These are phyloP conservation scores for Polymixis lichenea DNA, from an alignment of 2,888 invertebrate species.

Conservation along the genomic window DNA sequence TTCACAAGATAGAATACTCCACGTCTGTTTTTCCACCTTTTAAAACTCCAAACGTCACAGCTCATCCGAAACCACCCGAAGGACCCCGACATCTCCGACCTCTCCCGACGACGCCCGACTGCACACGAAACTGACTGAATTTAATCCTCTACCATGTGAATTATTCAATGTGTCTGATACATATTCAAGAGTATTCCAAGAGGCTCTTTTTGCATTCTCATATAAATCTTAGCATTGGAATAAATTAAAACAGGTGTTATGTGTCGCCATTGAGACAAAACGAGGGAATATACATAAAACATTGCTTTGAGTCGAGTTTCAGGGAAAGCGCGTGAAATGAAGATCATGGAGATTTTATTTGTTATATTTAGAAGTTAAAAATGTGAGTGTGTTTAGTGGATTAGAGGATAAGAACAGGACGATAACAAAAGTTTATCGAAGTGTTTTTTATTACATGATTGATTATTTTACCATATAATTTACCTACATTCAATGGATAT, in stretches of 20 bases:
- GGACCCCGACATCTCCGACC: conserved; percentile 3
- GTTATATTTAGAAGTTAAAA: conserved; percentile 28
- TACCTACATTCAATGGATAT: no score
- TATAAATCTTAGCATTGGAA: conserved; percentile 58
- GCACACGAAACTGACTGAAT: conserved; percentile 38
- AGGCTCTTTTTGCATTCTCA: conserved; percentile 58
- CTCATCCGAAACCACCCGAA: conserved; percentile 16
- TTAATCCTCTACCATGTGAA: conserved; percentile 56
- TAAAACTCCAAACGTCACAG: conserved; percentile 18
- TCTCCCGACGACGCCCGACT: conserved; percentile 29
- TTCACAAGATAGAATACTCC: conserved; percentile 9
- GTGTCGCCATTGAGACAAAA: conserved; percentile 37
- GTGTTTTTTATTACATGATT: neutral
- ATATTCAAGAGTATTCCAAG: conserved; percentile 58
- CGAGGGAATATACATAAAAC: conserved; percentile 43
- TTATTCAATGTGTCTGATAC: conserved; percentile 57
- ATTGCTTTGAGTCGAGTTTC: conserved; percentile 25
- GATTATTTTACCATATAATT: no score
- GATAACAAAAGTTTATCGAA: neutral
- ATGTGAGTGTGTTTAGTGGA: conserved; percentile 4
- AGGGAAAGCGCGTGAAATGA: conserved; percentile 1
- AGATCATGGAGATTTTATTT: conserved; percentile 15
- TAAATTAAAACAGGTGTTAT: conserved; percentile 58
- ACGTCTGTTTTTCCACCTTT: conserved; percentile 14
- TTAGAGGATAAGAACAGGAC: neutral